A percentile compares a stretch with the other conserved stretches of the same genome.
These are phyloP conservation scores for Mugil cephalus DNA, from an alignment of 2,113 vertebrate genomes.

Conservation along the genomic window DNA sequence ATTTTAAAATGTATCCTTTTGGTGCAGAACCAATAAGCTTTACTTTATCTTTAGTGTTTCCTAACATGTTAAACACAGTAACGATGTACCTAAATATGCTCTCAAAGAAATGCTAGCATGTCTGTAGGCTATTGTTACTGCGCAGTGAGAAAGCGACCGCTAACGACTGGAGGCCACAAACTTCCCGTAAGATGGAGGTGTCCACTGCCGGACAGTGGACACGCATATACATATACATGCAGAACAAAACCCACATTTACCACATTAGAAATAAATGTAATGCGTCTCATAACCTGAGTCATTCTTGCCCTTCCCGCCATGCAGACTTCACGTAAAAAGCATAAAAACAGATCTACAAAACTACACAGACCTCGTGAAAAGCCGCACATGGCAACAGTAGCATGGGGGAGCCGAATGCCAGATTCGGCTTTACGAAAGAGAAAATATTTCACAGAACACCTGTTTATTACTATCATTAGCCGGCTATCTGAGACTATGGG, in stretches of 20 bases:
- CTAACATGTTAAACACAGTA: too few relatives aligned
- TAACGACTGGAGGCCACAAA: slow-evolving; percentile 26
- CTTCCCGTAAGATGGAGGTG: slow-evolving; percentile 58
- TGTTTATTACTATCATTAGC: slow-evolving; percentile 76
- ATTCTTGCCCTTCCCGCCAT: slow-evolving; percentile 14
- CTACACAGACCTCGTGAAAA: slow-evolving; percentile 12
- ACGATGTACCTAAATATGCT: background rate
- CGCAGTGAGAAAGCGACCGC: slow-evolving; percentile 32
- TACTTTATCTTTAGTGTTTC: too few relatives aligned
- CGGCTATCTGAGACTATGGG: slow-evolving; percentile 55
- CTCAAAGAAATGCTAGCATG: background rate
- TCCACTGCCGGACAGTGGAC: slow-evolving; percentile 30
- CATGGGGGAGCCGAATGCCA: slow-evolving; percentile 25
- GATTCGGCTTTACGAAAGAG: slow-evolving; percentile 26
- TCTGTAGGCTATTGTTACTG: background rate
- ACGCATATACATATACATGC: slow-evolving; percentile 17
- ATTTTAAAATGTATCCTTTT: too few relatives aligned
- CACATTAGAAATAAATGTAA: slow-evolving; percentile 64
- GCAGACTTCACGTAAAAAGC: slow-evolving; percentile 18
- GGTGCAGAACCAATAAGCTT: too few relatives aligned
- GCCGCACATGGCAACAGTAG: slow-evolving; percentile 5
- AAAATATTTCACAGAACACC: slow-evolving; percentile 66
- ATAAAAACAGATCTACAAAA: slow-evolving; percentile 4
- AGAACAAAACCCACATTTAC: slow-evolving; percentile 51
- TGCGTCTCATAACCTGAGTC: slow-evolving; percentile 45